Evolutionary conservation across 2,888 invertebrate genomes (phyloP), one percentile per base, ranked within the genome.

Genomic region (Drosophila rubida): DNA sequence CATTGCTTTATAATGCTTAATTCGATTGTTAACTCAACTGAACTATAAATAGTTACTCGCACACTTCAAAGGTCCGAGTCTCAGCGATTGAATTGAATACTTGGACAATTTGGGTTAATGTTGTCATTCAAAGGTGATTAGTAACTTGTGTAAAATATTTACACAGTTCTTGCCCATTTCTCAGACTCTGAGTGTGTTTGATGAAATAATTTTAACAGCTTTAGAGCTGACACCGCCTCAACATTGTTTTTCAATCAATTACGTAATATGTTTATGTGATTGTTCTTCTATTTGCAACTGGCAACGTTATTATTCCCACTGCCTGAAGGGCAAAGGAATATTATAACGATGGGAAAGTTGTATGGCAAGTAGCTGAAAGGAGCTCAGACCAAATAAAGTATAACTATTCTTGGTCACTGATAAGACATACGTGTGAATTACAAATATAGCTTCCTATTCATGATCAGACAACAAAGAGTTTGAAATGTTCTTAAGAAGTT

Each of bases 121-220:
- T 49, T 59, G 64, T 46, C 68, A 74, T 84, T 84, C 62, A 63
- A 80, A 61, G 60, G 81, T 59, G 75, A 80, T 81, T 87, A 84
- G 55, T 39, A 57, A 23, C 53, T 65, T 59, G 58, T 59, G 65
- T 80, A 58, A 80, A 84, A 69, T 81, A 75, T 80, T 87, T 71
- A 84, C 65, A 69, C 22, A 70, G 57, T 46, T 66, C 64, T 42
- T 14, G 58, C 42, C 55, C 44, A 48, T 27, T 64, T 60, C 42
- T 13, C 61, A 32, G 42, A 5, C 25, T 30, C 44, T 22, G 6
- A n/a, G 11, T 42, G 8, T 19, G 4, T 45, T 50, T 51, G 35
- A 46, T 54, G 32, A 30, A 16, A 6, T 41, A 32, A 14, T 69
- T 69, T 63, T 46, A 65, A 51, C 53, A 51, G 45, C 39, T 69